Base-by-base conservation (phyloP, 2,888 invertebrate genomes). In the Synanthedon myopaeformis region DNA sequence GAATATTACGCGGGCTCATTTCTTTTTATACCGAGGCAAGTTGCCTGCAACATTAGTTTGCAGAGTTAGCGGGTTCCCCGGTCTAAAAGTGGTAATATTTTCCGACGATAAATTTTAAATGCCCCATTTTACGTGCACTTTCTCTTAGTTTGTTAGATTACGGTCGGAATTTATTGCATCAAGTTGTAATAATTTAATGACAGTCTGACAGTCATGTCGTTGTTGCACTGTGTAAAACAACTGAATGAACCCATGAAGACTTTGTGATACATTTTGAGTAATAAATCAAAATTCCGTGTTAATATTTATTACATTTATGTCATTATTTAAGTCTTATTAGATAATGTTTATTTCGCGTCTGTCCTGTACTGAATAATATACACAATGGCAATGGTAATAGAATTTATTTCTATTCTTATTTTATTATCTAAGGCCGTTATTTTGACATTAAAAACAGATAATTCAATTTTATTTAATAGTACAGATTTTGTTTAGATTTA, bases 31-130 rank as follows among this genome's bases (percentile, higher is more conserved):
- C 66, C 60, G 57, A 64, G 65, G 68, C 65, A 68, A 71, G 71
- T 72, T 70, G 67, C 67, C 59, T 67, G 76, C 73, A 74, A 75
- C 76, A 78, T 79, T 78, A 79, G 78, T 73, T 76, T 66, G 71
- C 72, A 57, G 70, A 72, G 72, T 76, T 74, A 76, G 74, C 75
- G 66, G 66, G 64, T 52, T 67, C 64, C 67, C 72, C 71, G 64
- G 61, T 61, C 70, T 69, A 72, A 74, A 78, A 78, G 70, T 73
- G 73, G 79, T 75, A 78, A 81, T 81, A 82, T 81, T 80, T 81
- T 78, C 77, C 70, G 70, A 72, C 76, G 74, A 80, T 82, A 81
- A 80, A 82, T 79, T 81, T 78, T 78, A 74, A 80, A 82, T 79
- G 74, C 71, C 68, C 64, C 71, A 66, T 78, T 78, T 76, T 75